A percentile compares a stretch with the other conserved stretches of the same genome.
Conservation (phyloP, 2,888 invertebrate genomes). For the Lasioglossum marginatum region DNA sequence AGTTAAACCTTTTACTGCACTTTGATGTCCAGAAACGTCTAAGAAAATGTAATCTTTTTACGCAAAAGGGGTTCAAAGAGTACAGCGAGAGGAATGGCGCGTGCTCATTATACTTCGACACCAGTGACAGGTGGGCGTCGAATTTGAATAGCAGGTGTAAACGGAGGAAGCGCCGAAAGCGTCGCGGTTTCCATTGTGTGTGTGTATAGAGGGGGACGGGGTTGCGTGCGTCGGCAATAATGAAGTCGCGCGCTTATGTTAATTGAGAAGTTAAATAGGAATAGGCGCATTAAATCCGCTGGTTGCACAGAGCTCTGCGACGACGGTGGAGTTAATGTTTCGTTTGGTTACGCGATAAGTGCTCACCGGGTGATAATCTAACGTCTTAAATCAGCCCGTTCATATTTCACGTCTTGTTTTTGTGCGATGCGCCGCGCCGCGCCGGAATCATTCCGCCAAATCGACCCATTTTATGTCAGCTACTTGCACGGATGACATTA, state of each 20-base stretch:
- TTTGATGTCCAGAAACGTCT: not conserved
- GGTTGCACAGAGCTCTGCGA: constrained; percentile 72
- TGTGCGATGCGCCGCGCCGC: not conserved
- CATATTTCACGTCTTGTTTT: constrained; percentile 20
- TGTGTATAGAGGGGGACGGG: constrained; percentile 17
- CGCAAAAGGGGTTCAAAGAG: not conserved
- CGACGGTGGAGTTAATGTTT: constrained; percentile 69
- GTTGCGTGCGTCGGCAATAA: constrained; percentile 71
- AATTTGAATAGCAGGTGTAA: constrained; percentile 59
- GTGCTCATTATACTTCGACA: constrained; percentile 52
- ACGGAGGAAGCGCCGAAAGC: constrained; percentile 48
- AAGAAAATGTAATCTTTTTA: not conserved
- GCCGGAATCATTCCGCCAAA: not conserved
- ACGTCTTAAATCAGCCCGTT: constrained; percentile 73
- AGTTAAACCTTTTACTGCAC: not conserved
- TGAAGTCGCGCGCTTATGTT: constrained; percentile 79
- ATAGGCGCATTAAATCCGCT: constrained; percentile 76
- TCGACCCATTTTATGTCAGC: not conserved
- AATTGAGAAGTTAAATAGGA: constrained; percentile 81
- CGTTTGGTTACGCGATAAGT: constrained; percentile 76
- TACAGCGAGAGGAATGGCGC: constrained; percentile 37
- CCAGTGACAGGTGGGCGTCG: constrained; percentile 59
- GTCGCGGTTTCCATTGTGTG: constrained; percentile 66
- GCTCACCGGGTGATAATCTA: constrained; percentile 72
- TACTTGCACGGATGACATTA: not conserved